Conservation (phyloP, 2,113 vertebrate genomes). For the Pseudonaja textilis region DNA sequence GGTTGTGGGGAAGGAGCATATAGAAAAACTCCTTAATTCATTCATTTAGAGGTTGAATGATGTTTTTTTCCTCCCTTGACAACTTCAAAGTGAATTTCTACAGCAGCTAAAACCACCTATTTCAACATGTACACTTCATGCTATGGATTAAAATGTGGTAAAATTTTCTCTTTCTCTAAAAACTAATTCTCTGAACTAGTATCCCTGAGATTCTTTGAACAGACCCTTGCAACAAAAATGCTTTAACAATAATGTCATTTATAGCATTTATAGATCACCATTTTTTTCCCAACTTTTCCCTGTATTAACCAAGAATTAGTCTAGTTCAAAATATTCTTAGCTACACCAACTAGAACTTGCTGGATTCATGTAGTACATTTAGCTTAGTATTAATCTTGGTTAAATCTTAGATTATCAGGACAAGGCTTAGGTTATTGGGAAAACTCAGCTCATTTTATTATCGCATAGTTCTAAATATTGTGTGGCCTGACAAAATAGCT, state of each 20-base stretch:
- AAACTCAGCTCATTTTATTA: background rate
- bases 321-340: background rate
- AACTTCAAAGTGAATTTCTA: constrained; percentile 63
- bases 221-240: no score
- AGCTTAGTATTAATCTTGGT: background rate
- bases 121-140: background rate
- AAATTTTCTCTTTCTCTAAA: background rate
- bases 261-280: background rate
- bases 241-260: background rate
- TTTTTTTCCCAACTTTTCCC: background rate
- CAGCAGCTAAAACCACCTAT: constrained; percentile 55
- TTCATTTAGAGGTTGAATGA: constrained; percentile 61
- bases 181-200: background rate
- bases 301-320: background rate
- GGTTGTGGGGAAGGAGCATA: constrained; percentile 49
- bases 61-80: constrained; percentile 46
- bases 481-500: background rate
- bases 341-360: background rate
- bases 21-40: constrained; percentile 71
- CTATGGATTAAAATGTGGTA: background rate
- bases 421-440: background rate
- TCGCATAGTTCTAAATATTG: background rate
- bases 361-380: background rate
- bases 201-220: background rate
- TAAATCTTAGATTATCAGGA: background rate